These are phyloP conservation scores for Dioctria linearis DNA, from an alignment of 2,888 invertebrate genomes.

Conservation along the genomic window DNA sequence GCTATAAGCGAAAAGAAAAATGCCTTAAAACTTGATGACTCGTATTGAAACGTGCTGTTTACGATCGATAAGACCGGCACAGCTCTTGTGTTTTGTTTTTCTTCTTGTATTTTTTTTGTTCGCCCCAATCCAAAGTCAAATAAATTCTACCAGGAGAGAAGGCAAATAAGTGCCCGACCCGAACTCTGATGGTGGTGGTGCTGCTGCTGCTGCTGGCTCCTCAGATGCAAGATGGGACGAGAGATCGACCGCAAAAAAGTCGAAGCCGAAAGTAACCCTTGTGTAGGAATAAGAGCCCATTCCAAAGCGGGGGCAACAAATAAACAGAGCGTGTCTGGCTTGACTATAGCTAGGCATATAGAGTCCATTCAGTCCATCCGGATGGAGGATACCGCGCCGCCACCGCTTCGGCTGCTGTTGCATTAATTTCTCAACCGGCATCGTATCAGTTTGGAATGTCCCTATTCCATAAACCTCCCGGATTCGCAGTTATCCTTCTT, in stretches of 20 bases:
- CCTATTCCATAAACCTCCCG: not conserved
- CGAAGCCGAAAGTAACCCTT: conserved; percentile 40
- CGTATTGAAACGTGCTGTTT: conserved; percentile 27
- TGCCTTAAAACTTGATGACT: conserved; percentile 9
- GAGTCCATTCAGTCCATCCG: conserved; percentile 8
- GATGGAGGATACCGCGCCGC: not conserved
- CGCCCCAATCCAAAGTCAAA: conserved; percentile 18
- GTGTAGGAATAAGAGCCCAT: not conserved
- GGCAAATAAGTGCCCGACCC: conserved; percentile 17
- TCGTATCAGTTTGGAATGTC: conserved; percentile 20
- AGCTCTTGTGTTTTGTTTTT: conserved; percentile 5
- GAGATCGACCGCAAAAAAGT: conserved; percentile 26
- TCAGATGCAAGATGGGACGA: conserved; percentile 12
- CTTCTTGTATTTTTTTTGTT: not conserved
- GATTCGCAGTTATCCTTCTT: not conserved
- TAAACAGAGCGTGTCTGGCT: conserved; percentile 35
- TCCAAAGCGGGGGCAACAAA: not conserved
- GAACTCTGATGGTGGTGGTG: not conserved
- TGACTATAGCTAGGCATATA: too few species aligned
- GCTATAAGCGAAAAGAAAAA: not conserved
- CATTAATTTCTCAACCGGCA: conserved; percentile 28
- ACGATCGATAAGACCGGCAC: conserved; percentile 38
- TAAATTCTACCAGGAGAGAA: conserved; percentile 25
- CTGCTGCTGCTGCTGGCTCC: not conserved
- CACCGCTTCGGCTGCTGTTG: not conserved